phyloP scores from a whole-genome alignment of 2,113 vertebrate genomes.

The Erythrocercus mccallii region DNA sequence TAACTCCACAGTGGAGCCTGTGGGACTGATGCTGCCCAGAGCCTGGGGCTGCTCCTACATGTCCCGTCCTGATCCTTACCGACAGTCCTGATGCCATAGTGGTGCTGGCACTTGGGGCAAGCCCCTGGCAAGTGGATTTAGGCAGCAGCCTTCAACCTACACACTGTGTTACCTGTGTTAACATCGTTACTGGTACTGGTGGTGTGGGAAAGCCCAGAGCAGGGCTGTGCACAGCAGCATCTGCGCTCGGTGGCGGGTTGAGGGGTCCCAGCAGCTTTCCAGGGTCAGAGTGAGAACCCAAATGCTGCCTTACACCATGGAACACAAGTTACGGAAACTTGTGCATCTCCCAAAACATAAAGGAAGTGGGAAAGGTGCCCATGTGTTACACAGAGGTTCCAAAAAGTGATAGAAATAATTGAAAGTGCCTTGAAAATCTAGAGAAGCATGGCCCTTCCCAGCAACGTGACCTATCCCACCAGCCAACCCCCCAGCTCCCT shows the following conservation, averaged over 20 bases:
- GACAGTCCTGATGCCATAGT: background rate
- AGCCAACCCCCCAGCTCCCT: background rate
- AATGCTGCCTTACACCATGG: background rate
- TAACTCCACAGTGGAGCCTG: constrained; percentile 74
- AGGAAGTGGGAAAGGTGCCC: background rate
- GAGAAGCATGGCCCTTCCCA: background rate
- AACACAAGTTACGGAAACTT: background rate
- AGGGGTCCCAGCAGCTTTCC: background rate
- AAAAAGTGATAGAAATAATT: background rate
- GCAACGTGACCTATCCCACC: background rate
- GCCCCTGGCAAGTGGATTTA: background rate
- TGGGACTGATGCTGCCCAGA: background rate
- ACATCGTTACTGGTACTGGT: rapidly evolving
- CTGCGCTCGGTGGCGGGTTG: rapidly evolving
- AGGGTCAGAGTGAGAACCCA: background rate
- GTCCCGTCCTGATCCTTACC: background rate
- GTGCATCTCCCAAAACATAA: background rate
- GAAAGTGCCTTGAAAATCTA: background rate
- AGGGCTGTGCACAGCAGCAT: background rate
- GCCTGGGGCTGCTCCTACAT: background rate
- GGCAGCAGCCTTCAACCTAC: background rate
- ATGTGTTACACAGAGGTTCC: background rate
- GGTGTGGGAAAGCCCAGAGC: rapidly evolving
- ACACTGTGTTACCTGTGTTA: rapidly evolving
- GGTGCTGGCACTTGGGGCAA: background rate